Percentiles rank a stretch among this genome's conserved stretches.
Evolutionary conservation across 2,113 vertebrate genomes (phyloP).

Genomic region (Bungarus multicinctus): DNA sequence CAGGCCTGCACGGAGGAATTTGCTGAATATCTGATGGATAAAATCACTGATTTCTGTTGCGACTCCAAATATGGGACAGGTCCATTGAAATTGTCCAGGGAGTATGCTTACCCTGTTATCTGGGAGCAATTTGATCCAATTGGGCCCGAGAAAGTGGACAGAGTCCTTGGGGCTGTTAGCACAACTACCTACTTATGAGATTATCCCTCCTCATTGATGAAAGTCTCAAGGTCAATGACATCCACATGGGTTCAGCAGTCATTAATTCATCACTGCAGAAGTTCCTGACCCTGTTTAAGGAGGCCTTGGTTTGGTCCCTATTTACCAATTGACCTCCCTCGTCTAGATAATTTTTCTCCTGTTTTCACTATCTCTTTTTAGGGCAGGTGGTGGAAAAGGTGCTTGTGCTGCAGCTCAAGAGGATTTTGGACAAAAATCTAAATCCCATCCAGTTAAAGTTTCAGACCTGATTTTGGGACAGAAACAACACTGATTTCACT

Average conservation of each 20-base stretch:
- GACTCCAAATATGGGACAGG: not conserved
- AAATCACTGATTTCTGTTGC: not conserved
- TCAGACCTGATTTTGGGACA: not conserved
- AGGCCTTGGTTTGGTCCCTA: not conserved
- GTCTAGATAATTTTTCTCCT: not conserved
- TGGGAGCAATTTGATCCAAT: not conserved
- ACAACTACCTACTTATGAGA: not conserved
- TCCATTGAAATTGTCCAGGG: not conserved
- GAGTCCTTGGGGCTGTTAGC: not conserved
- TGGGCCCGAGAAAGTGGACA: not conserved
- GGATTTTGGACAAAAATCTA: not conserved
- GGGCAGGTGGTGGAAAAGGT: not conserved
- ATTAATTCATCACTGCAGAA: not conserved
- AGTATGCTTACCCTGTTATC: not conserved
- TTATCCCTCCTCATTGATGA: not conserved
- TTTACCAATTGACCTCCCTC: not conserved
- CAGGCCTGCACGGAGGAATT: not conserved
- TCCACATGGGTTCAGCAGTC: not conserved
- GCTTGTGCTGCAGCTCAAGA: not conserved
- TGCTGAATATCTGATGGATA: not conserved
- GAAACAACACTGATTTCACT: too few relatives aligned
- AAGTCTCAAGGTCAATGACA: not conserved
- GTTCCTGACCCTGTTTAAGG: not conserved
- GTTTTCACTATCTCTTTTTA: not conserved
- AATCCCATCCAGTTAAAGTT: not conserved